Evolutionary conservation across 2,797 vertebrate species (phyloP).

Genomic region (Microctenopoma lineatum): DNA sequence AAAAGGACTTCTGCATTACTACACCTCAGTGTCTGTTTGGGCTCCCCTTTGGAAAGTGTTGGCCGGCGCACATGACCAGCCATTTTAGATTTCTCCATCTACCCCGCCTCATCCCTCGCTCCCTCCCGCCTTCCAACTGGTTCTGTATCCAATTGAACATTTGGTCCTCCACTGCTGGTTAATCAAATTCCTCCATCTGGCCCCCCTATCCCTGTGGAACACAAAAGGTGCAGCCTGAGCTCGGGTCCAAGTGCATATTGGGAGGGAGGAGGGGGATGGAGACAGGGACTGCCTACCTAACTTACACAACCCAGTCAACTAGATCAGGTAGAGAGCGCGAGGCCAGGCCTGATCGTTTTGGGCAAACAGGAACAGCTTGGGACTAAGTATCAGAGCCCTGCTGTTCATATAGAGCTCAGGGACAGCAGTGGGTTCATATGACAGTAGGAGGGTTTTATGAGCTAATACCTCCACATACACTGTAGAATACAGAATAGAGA

Average conservation of each 20-base stretch:
- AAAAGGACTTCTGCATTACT: constrained; percentile 99
- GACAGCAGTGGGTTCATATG: constrained; percentile 75
- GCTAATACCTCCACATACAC: constrained; percentile 81
- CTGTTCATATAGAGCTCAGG: constrained; percentile 79
- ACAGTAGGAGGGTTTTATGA: constrained; percentile 83
- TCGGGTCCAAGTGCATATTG: constrained; percentile 97
- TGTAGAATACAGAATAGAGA: constrained; percentile 76
- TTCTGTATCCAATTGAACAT: constrained; percentile 99
- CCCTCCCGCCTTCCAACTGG: constrained; percentile 95
- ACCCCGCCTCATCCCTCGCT: constrained; percentile 93
- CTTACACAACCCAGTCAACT: constrained; percentile 93
- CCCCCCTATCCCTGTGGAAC: constrained; percentile 94
- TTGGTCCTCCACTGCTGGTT: constrained; percentile 99
- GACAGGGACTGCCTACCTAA: constrained; percentile 92
- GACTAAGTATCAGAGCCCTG: constrained; percentile 81
- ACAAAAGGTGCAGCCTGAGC: constrained; percentile 98
- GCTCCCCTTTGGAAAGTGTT: constrained; percentile 99
- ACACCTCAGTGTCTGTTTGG: constrained; percentile 98
- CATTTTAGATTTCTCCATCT: constrained; percentile 99
- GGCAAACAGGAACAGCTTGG: constrained; percentile 82
- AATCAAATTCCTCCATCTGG: constrained; percentile 99
- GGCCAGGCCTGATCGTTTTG: constrained; percentile 78
- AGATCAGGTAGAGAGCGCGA: constrained; percentile 82
- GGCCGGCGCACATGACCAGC: constrained; percentile 96
- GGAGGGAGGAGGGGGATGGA: constrained; percentile 89